Conservation (phyloP, 1,140 invertebrate genomes). For the Plodia interpunctella region DNA sequence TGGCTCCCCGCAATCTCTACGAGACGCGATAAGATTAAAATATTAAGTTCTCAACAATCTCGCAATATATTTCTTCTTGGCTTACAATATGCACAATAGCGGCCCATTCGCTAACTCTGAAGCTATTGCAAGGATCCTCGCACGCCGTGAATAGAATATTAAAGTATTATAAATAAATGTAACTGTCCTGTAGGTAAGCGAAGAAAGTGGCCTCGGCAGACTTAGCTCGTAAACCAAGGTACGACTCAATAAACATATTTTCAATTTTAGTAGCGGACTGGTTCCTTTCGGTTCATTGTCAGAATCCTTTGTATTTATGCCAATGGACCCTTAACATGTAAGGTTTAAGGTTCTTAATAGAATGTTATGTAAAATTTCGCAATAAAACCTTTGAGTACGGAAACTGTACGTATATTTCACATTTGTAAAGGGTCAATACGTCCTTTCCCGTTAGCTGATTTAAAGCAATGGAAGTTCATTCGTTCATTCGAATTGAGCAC, state of each 20-base stretch:
- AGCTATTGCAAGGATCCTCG: conserved; percentile 31
- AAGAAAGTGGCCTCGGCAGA: conserved; percentile 46
- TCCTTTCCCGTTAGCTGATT: conserved; percentile 1
- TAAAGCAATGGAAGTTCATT: not conserved
- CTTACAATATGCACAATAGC: conserved; percentile 41
- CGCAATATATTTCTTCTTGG: conserved; percentile 37
- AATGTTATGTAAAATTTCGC: not conserved
- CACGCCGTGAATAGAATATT: conserved; percentile 39
- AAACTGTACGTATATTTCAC: conserved; percentile 6
- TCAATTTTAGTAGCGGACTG: conserved; percentile 42
- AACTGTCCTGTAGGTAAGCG: conserved; percentile 53
- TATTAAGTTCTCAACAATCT: conserved; percentile 48
- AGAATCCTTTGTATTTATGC: conserved; percentile 3
- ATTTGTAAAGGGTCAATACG: conserved; percentile 9
- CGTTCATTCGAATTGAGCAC: not conserved
- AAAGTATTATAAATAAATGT: conserved; percentile 50
- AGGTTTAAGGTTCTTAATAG: not conserved
- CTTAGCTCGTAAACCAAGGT: conserved; percentile 47
- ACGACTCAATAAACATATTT: conserved; percentile 66
- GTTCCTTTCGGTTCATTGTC: conserved; percentile 12
- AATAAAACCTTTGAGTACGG: conserved; percentile 6
- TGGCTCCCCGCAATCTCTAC: not conserved
- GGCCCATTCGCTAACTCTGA: conserved; percentile 30
- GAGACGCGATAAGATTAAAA: conserved; percentile 44
- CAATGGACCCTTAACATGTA: not conserved